Base-by-base conservation (phyloP, 2,113 vertebrate genomes). In the Xiphorhynchus elegans region DNA sequence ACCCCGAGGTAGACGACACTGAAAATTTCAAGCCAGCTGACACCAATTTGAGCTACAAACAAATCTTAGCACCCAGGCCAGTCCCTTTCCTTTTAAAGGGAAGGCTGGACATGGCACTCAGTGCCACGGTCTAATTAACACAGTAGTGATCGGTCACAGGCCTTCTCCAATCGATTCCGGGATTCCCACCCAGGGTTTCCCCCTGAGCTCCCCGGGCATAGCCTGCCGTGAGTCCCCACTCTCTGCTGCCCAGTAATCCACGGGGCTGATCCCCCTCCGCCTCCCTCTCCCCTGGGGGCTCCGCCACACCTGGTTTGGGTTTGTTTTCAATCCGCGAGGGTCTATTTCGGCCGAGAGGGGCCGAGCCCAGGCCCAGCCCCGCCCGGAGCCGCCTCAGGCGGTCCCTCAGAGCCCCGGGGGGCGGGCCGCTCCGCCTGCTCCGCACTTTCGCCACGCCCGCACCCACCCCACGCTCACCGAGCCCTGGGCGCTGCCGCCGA, bases 391-490 rank as follows among this genome's bases (percentile, higher is more conserved):
- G 1, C 19, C 29, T 4, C 85, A 10, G 58, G 42, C 26, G 10
- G 16, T 58, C 11, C 8, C 33, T 25, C 75, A 11, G 4, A 3
- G 7, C n/a, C 13, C 20, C 14, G 6, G 35, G 20, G 10, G 39
- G 62, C 62, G 39, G 62, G 12, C 37, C 37, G 1, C 25, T 13
- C 13, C n/a, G 10, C 63, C 11, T 44, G 2, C 10, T 3, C 37
- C 50, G 69, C 93, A 75, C 79, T 95, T 96, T 95, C 95, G 56
- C 8, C 74, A 67, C 52, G 1, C 1, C 29, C 11, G 4, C 0
- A 10, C 3, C 7, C 2, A 4, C 6, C 1, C 20, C 3, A 1
- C 3, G 2, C 8, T 1, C 2, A 1, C 4, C 7, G 3, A 2
- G 13, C 19, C 11, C 9, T 2, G 2, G 2, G 7, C 4, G 0